phyloP scores from a whole-genome alignment of 2,113 vertebrate species.

The Hyaena hyaena region DNA sequence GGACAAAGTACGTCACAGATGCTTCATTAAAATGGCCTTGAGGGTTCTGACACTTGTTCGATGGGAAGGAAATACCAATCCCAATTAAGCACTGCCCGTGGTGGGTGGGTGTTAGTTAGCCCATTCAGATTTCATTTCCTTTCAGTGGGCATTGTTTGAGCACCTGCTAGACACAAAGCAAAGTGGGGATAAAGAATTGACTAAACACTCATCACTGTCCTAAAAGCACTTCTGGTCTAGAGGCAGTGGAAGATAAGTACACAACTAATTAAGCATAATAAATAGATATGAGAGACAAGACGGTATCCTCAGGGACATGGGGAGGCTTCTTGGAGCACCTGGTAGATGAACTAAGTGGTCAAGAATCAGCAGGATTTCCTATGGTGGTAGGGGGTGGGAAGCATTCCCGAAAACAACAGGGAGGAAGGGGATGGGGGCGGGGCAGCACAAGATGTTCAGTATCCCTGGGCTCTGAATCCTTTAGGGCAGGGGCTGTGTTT shows the following conservation, averaged over 20 bases:
- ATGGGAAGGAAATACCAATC: neutral
- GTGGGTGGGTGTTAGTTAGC: neutral
- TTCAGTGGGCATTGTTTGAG: neutral
- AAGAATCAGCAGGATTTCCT: slow-evolving; percentile 39
- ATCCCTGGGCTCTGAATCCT: neutral
- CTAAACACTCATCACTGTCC: neutral
- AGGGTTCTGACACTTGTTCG: neutral
- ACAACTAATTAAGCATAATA: slow-evolving; percentile 10
- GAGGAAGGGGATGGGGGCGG: neutral
- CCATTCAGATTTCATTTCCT: neutral
- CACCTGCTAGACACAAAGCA: neutral
- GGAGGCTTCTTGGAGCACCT: neutral
- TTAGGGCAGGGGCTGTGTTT: neutral
- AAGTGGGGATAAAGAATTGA: neutral
- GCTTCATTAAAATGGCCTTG: neutral
- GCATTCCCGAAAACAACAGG: slow-evolving; percentile 10
- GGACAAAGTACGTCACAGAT: neutral
- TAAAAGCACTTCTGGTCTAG: neutral
- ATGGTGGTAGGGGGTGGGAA: neutral
- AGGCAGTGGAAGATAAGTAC: neutral
- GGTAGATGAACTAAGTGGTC: neutral
- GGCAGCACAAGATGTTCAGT: too few relatives aligned
- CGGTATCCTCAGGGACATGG: neutral
- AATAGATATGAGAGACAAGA: neutral
- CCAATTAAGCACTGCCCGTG: neutral